Conservation (phyloP, 2,888 invertebrate genomes). For the Oscheius sp. region DNA sequence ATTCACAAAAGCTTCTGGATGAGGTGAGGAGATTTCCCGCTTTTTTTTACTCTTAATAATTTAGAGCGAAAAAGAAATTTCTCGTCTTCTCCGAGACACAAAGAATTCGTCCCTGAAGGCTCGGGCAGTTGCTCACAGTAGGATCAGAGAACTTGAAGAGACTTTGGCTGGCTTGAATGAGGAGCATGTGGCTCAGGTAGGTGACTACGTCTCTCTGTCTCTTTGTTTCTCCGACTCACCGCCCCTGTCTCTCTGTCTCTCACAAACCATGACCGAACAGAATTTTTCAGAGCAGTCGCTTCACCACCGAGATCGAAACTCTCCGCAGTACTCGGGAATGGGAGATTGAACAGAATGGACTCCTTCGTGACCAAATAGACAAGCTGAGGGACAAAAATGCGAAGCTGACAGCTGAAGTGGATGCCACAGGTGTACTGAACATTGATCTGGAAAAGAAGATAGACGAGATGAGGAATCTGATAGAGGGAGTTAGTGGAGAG, state of each 20-base stretch:
- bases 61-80: constrained; percentile 59
- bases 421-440: constrained; percentile 46
- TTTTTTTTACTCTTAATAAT: constrained; percentile 5
- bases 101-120: constrained; percentile 64
- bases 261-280: neutral
- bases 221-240: too few species aligned
- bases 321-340: constrained; percentile 66
- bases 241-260: too few species aligned
- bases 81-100: constrained; percentile 54
- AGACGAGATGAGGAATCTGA: neutral
- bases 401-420: constrained; percentile 57
- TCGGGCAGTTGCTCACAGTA: constrained; percentile 63
- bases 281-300: constrained; percentile 51
- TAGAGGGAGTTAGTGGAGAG: constrained; percentile 35
- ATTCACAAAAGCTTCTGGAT: neutral
- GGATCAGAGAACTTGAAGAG: constrained; percentile 67
- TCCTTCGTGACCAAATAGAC: constrained; percentile 61
- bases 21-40: neutral
- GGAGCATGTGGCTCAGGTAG: constrained; percentile 42
- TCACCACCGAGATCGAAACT: constrained; percentile 61
- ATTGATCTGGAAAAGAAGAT: constrained; percentile 48
- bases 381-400: constrained; percentile 54
- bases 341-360: constrained; percentile 67
- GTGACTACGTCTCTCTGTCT: neutral
- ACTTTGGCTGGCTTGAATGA: constrained; percentile 45